Conservation (phyloP, 23 tunicate genomes). For the Diplosoma virens region DNA sequence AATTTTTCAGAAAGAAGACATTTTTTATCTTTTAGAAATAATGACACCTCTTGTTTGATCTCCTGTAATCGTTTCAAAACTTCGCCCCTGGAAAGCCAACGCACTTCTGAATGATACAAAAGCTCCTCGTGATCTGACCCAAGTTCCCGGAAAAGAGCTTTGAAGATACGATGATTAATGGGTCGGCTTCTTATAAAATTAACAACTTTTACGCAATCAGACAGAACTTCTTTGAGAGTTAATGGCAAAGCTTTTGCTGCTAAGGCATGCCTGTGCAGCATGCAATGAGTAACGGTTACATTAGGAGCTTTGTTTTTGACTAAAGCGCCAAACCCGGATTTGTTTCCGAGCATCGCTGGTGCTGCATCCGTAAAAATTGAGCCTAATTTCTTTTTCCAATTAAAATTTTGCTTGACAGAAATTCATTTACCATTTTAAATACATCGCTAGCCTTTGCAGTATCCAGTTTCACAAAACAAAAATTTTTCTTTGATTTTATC, state of each 20-base stretch:
- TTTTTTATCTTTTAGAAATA: slow-evolving; percentile 13
- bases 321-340: slow-evolving; percentile 33
- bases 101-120: slow-evolving; percentile 31
- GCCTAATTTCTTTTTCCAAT: slow-evolving; percentile 28
- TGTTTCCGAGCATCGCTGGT: slow-evolving; percentile 44
- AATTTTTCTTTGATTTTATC: slow-evolving; percentile 42
- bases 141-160: slow-evolving; percentile 3
- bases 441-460: slow-evolving; percentile 47
- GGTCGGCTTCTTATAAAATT: slow-evolving; percentile 24
- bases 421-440: slow-evolving; percentile 16
- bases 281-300: slow-evolving; percentile 13
- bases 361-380: slow-evolving; percentile 46
- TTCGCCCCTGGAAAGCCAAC: slow-evolving; percentile 32
- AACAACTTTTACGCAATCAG: slow-evolving; percentile 24
- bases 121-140: slow-evolving; percentile 25
- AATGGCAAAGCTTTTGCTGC: slow-evolving; percentile 21
- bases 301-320: slow-evolving; percentile 30
- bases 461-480: slow-evolving; percentile 42
- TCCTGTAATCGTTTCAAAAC: slow-evolving; percentile 37
- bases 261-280: slow-evolving; percentile 26
- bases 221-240: slow-evolving; percentile 20
- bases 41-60: too few species aligned
- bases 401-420: slow-evolving; percentile 37
- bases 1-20: slow-evolving; percentile 30
- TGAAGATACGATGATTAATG: slow-evolving; percentile 11